Percentiles rank a stretch among this genome's conserved stretches.
Conservation (phyloP, 2,113 vertebrate genomes). For the Danionella cerebrum region DNA sequence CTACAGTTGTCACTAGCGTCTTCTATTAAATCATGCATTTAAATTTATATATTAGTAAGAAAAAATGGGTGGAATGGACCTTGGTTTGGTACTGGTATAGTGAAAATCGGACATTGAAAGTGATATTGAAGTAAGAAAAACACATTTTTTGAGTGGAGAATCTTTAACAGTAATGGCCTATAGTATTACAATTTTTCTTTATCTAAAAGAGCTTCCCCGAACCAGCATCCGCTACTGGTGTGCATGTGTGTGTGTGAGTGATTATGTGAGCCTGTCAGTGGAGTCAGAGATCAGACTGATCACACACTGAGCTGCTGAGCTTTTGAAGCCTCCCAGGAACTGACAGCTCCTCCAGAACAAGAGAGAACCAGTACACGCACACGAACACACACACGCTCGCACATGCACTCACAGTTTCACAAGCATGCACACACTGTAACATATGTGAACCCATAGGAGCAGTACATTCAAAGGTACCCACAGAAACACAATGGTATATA, state of each 20-base stretch:
- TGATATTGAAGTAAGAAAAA: too few species aligned
- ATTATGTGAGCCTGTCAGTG: conserved; percentile 1
- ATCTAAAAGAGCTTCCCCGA: too few species aligned
- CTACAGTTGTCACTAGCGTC: too few species aligned
- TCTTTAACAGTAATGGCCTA: too few species aligned
- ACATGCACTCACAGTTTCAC: not conserved
- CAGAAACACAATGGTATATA: not conserved
- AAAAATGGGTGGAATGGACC: too few species aligned
- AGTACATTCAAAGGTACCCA: not conserved
- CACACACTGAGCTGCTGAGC: conserved; percentile 60
- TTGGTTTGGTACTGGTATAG: too few species aligned
- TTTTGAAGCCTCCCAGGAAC: conserved; percentile 38
- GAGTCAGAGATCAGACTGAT: conserved; percentile 44
- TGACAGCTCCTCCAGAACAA: conserved; percentile 50
- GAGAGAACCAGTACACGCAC: conserved; percentile 28
- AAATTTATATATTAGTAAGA: too few species aligned
- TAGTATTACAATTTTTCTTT: too few species aligned
- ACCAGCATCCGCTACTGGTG: too few species aligned
- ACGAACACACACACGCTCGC: not conserved
- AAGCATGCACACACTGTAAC: conserved; percentile 21
- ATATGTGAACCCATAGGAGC: conserved; percentile 27
- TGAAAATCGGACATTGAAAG: too few species aligned
- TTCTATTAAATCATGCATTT: too few species aligned
- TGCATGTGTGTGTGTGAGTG: not conserved
- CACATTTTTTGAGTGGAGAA: too few species aligned